These are phyloP conservation scores for Nannospalax galili DNA, from an alignment of 2,113 vertebrate species.

Conservation along the genomic window DNA sequence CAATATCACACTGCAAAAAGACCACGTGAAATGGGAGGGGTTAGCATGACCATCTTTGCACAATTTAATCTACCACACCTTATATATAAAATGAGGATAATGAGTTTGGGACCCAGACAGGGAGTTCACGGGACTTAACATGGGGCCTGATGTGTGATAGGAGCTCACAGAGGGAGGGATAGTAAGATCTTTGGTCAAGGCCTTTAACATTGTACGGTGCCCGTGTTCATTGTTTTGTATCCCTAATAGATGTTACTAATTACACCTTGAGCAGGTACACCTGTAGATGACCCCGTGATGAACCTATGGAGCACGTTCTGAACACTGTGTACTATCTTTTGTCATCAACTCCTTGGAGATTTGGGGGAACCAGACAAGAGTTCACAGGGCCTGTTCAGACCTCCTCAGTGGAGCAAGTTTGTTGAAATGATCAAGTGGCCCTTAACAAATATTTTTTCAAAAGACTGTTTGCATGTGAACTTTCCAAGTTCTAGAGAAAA, in stretches of 20 bases:
- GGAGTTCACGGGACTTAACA: slow-evolving; percentile 12
- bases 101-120: background rate
- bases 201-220: background rate
- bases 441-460: slow-evolving; percentile 48
- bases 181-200: background rate
- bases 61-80: background rate
- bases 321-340: background rate
- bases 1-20: background rate
- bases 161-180: background rate
- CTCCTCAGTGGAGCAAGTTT: slow-evolving; percentile 13
- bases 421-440: slow-evolving; percentile 36
- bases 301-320: slow-evolving; percentile 2
- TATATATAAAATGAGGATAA: slow-evolving; percentile 9
- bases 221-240: slow-evolving; percentile 18
- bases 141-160: background rate
- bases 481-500: slow-evolving; percentile 22
- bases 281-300: background rate
- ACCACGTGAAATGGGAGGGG: background rate
- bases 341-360: slow-evolving; percentile 10
- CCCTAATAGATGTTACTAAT: slow-evolving; percentile 27
- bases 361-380: background rate
- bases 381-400: background rate
- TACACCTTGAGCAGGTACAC: slow-evolving; percentile 50
- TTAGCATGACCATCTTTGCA: background rate
- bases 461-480: slow-evolving; percentile 40